Conservation (phyloP, 2,113 vertebrate genomes). For the Embiotoca jacksoni region DNA sequence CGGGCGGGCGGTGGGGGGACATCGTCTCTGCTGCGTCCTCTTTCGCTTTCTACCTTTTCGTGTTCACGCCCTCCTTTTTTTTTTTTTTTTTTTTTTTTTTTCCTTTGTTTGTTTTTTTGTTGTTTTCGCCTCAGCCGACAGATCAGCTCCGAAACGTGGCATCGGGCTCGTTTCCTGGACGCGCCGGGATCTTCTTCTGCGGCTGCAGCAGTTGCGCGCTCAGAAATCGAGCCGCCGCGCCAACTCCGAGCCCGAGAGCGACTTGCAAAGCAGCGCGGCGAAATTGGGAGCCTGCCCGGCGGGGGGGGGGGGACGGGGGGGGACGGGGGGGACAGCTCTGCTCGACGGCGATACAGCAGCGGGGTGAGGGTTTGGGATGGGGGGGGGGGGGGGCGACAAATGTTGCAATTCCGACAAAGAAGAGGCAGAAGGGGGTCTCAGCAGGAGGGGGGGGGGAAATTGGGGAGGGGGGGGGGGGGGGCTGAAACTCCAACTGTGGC, state of each 20-base stretch:
- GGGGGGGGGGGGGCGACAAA: constrained; percentile 22
- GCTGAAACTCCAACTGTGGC: constrained; percentile 22
- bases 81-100: not conserved
- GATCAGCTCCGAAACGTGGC: too few species aligned
- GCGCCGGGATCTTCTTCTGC: too few species aligned
- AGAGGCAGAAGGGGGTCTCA: constrained; percentile 32
- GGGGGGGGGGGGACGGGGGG: not conserved
- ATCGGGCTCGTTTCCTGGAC: too few species aligned
- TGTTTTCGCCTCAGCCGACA: too few species aligned
- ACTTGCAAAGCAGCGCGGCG: too few species aligned
- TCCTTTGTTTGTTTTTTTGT: constrained; percentile 15
- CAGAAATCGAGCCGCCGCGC: too few species aligned
- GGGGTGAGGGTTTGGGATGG: not conserved
- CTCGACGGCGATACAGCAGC: constrained; percentile 39
- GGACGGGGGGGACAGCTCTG: constrained; percentile 44
- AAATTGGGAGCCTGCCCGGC: constrained; percentile 34
- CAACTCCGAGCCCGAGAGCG: too few species aligned
- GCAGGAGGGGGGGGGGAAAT: constrained; percentile 38
- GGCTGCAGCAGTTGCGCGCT: too few species aligned
- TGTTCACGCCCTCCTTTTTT: constrained; percentile 2
- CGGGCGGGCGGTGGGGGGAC: not conserved
- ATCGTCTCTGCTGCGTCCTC: constrained; percentile 22
- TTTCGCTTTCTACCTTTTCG: too few species aligned
- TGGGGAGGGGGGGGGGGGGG: not conserved
- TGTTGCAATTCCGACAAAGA: constrained; percentile 39